These are phyloP conservation scores for Poicephalus gulielmi DNA, from an alignment of 2,113 vertebrate genomes.

Conservation along the genomic window DNA sequence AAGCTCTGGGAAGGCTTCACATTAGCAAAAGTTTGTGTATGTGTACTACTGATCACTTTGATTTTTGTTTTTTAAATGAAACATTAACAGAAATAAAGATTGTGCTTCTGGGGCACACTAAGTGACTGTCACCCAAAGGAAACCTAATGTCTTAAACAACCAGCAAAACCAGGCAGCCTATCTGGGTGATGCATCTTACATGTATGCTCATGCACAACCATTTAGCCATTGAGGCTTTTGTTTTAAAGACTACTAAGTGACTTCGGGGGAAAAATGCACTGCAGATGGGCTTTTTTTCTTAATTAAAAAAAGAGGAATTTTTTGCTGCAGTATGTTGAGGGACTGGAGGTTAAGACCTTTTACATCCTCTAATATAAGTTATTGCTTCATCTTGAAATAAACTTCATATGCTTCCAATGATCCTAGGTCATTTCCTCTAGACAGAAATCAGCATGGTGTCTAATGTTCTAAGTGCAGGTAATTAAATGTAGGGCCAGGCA, in stretches of 20 bases:
- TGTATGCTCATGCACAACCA: neutral
- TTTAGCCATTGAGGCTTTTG: neutral
- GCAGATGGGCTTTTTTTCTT: conserved; percentile 49
- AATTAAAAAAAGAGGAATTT: conserved; percentile 33
- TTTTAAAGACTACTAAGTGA: conserved; percentile 26
- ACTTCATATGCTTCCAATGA: conserved; percentile 64
- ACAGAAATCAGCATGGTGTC: conserved; percentile 69
- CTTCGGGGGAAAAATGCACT: conserved; percentile 24
- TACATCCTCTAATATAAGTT: conserved; percentile 61
- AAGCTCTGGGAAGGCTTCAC: neutral
- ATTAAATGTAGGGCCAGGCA: conserved; percentile 46
- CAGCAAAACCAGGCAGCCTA: neutral
- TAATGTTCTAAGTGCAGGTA: conserved; percentile 20
- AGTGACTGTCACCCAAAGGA: neutral
- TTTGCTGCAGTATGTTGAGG: conserved; percentile 2
- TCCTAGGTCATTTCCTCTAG: conserved; percentile 63
- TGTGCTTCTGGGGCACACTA: neutral
- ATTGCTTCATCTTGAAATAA: conserved; percentile 57
- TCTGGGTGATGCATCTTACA: neutral
- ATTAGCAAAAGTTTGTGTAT: neutral
- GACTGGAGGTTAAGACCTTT: conserved; percentile 66
- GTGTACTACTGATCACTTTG: neutral
- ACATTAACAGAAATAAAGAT: neutral
- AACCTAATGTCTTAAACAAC: neutral
- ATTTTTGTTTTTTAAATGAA: neutral